phyloP scores from a whole-genome alignment of 64 coral and sea anemone species.

The Montipora efflorescens region DNA sequence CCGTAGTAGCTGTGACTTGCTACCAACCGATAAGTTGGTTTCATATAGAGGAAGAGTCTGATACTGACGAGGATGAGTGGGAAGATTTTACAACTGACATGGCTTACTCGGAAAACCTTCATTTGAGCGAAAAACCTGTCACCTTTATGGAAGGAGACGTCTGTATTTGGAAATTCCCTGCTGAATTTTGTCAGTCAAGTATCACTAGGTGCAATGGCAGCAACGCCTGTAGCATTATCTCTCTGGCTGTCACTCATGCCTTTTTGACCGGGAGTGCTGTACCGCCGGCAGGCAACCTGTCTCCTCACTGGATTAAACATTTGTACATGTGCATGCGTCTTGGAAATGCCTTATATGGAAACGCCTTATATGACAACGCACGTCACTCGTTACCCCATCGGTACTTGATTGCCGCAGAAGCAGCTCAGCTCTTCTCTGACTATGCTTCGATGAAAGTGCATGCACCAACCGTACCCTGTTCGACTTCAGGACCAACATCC shows the following conservation, averaged over 20 bases:
- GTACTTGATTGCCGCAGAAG: neutral
- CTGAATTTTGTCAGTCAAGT: neutral
- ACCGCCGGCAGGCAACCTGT: neutral
- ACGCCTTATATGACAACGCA: neutral
- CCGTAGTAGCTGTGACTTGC: too few relatives aligned
- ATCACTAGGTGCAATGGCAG: neutral
- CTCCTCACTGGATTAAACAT: neutral
- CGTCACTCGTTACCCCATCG: neutral
- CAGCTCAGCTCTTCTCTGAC: neutral
- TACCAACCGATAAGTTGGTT: too few relatives aligned
- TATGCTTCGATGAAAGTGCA: neutral
- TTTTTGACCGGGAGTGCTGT: neutral
- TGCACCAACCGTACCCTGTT: neutral
- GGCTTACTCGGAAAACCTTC: too few relatives aligned
- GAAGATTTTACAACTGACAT: too few relatives aligned
- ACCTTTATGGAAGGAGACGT: too few relatives aligned
- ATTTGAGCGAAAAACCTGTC: too few relatives aligned
- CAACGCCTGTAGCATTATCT: too few relatives aligned
- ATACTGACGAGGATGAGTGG: too few relatives aligned
- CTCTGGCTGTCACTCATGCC: neutral
- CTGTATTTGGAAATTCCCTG: too few relatives aligned
- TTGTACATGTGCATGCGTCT: slow-evolving; percentile 14
- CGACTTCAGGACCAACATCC: neutral
- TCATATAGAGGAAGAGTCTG: too few relatives aligned
- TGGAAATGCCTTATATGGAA: neutral